These are phyloP conservation scores for Anthrax anthrax DNA, from an alignment of 2,888 invertebrate species.

Conservation along the genomic window DNA sequence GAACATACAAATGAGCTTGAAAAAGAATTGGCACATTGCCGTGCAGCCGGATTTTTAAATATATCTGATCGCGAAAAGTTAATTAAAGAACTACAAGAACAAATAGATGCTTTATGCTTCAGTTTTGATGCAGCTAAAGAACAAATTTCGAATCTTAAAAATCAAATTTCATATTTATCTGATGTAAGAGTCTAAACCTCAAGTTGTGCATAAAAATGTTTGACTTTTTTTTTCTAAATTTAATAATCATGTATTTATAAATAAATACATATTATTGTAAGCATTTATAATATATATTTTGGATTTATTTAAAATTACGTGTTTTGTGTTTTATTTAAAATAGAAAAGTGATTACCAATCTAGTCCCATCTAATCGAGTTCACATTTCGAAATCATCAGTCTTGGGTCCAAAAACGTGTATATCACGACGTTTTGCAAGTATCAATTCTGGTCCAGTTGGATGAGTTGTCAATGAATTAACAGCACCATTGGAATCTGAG, in stretches of 20 bases:
- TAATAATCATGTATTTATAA: too few species aligned
- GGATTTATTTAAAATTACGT: too few species aligned
- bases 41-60: conserved; percentile 25
- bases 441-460: conserved; percentile 40
- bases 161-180: conserved; percentile 19
- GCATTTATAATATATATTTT: too few species aligned
- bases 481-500: conserved; percentile 39
- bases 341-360: too few species aligned
- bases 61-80: conserved; percentile 30
- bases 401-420: conserved; percentile 21
- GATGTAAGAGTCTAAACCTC: background rate
- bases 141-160: conserved; percentile 28
- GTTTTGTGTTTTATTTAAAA: too few species aligned
- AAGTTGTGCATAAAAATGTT: too few species aligned
- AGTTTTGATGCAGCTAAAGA: conserved; percentile 32
- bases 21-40: conserved; percentile 27
- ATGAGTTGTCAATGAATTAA: conserved; percentile 71
- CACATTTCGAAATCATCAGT: background rate
- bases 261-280: too few species aligned
- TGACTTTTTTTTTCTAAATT: too few species aligned
- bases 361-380: too few species aligned
- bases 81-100: conserved; percentile 28
- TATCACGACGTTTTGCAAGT: conserved; percentile 27
- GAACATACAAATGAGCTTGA: conserved; percentile 29
- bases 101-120: conserved; percentile 26